These are phyloP conservation scores for Mus musculus DNA, from an alignment of 2,113 vertebrate genomes.

Conservation along the genomic window GRCm39 chr7:30338501-30339000, in stretches of 20 bases:
- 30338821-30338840: not conserved
- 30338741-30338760: slow-evolving; percentile 64
- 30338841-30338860: not conserved
- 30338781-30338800: not conserved
- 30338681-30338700: slow-evolving; percentile 79
- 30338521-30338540: not conserved
- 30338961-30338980: not conserved
- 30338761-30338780: not conserved
- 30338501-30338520: not conserved
- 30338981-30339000: not conserved
- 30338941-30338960: not conserved
- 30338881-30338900: not conserved
- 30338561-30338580: not conserved
- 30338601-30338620: slow-evolving; percentile 56
- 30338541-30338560: not conserved
- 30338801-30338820: not conserved
- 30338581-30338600: not conserved
- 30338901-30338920: not conserved
- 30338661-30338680: slow-evolving; percentile 54
- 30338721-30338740: slow-evolving; percentile 15
- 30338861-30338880: not conserved
- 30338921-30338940: not conserved
- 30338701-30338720: slow-evolving; percentile 21
- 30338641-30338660: slow-evolving; percentile 70
- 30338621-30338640: slow-evolving; percentile 51